Conservation (phyloP, 1,140 invertebrate genomes). For the Bombyx mandarina region DNA sequence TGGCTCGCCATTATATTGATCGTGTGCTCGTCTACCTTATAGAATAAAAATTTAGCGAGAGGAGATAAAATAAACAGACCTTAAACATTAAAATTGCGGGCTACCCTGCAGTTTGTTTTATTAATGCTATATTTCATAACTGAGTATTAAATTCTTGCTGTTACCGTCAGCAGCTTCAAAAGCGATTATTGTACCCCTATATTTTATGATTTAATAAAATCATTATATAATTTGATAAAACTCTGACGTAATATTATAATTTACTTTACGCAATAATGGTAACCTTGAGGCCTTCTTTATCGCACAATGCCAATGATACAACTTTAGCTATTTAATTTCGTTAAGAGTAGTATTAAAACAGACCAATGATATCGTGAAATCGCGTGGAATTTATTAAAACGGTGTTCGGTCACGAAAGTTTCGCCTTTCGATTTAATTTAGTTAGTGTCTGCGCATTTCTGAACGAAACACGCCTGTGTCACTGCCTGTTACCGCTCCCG, state of each 20-base stretch:
- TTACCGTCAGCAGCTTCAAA: too few relatives aligned
- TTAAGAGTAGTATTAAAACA: slow-evolving; percentile 28
- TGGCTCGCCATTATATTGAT: too few relatives aligned
- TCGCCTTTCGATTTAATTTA: too few relatives aligned
- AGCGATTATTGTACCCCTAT: too few relatives aligned
- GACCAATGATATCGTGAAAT: slow-evolving; percentile 41
- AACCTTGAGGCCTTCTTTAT: slow-evolving; percentile 28
- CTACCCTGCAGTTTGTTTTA: neutral
- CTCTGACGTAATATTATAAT: neutral
- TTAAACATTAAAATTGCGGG: too few relatives aligned
- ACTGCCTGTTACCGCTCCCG: slow-evolving; percentile 35
- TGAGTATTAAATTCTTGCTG: neutral
- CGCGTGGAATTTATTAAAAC: slow-evolving; percentile 26
- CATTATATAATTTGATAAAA: too few relatives aligned
- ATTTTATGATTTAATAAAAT: too few relatives aligned
- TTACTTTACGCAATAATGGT: slow-evolving; percentile 17
- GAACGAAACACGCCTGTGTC: slow-evolving; percentile 36
- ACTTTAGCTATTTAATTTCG: slow-evolving; percentile 25
- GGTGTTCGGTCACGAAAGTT: slow-evolving; percentile 37
- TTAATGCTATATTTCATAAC: neutral
- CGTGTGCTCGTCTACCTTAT: too few relatives aligned
- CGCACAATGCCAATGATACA: slow-evolving; percentile 18
- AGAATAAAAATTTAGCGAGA: too few relatives aligned
- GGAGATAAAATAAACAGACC: too few relatives aligned
- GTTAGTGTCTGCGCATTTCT: slow-evolving; percentile 19